These are phyloP conservation scores for Aleiodes testaceus DNA, from an alignment of 2,888 invertebrate genomes.

Conservation along the genomic window DNA sequence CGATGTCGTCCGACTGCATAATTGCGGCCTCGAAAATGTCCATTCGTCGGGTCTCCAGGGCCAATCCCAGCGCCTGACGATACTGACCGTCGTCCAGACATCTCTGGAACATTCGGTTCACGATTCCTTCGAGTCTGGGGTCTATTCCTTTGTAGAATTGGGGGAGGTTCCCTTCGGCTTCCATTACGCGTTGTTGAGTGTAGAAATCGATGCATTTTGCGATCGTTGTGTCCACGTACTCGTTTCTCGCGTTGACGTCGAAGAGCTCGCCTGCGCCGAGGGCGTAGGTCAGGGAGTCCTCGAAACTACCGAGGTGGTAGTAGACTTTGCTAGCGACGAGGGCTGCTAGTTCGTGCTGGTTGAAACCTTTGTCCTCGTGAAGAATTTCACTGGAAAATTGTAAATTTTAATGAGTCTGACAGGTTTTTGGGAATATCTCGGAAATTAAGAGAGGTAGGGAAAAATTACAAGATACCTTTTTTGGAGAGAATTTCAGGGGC, in stretches of 20 bases:
- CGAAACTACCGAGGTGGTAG: constrained; percentile 97
- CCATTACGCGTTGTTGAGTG: constrained; percentile 87
- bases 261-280: constrained; percentile 96
- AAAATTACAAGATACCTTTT: too few species aligned
- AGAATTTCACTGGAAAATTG: constrained; percentile 83
- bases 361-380: constrained; percentile 92
- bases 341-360: constrained; percentile 93
- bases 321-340: constrained; percentile 98
- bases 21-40: constrained; percentile 96
- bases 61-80: constrained; percentile 96
- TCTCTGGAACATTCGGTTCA: constrained; percentile 97
- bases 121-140: constrained; percentile 90
- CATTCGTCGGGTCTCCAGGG: constrained; percentile 96
- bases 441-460: too few species aligned
- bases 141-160: constrained; percentile 82
- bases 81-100: constrained; percentile 96
- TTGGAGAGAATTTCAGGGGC: too few species aligned
- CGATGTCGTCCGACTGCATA: constrained; percentile 91
- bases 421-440: too few species aligned
- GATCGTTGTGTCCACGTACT: constrained; percentile 98
- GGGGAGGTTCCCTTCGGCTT: constrained; percentile 79
- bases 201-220: constrained; percentile 98
- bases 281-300: constrained; percentile 97
- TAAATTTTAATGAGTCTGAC: too few species aligned
- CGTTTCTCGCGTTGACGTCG: constrained; percentile 93